phyloP scores from a whole-genome alignment of 2,888 invertebrate genomes.

The Craniophora ligustri region DNA sequence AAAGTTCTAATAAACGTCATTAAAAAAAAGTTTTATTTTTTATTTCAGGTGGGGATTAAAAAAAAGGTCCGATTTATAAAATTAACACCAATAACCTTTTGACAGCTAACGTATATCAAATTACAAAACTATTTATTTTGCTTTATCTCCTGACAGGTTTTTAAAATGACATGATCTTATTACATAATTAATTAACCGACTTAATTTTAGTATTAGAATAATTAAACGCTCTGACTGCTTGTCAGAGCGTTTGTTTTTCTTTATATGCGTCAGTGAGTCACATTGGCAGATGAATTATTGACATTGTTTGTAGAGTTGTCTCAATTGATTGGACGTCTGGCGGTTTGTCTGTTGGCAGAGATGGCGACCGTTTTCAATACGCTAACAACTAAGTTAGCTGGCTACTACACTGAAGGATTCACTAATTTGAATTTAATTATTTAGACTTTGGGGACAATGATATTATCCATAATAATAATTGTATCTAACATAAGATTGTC shows the following conservation, averaged over 20 bases:
- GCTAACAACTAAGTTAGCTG: conserved; percentile 19
- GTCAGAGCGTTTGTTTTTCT: background rate
- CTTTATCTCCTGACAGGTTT: no score
- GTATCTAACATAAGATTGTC: background rate
- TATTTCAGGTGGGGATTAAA: no score
- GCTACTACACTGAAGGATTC: background rate
- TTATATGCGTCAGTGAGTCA: background rate
- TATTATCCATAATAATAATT: background rate
- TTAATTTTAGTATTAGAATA: no score
- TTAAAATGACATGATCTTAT: no score
- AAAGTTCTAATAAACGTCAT: no score
- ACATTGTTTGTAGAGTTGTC: conserved; percentile 16
- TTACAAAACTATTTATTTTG: no score
- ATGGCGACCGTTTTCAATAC: conserved; percentile 21
- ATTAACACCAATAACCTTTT: no score
- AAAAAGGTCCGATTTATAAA: no score
- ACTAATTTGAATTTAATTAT: background rate
- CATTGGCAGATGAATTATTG: conserved; percentile 23
- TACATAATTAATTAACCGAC: no score
- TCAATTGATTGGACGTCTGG: conserved; percentile 22
- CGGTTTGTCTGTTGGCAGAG: conserved; percentile 21
- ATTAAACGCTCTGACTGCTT: no score
- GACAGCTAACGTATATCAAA: no score
- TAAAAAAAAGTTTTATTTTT: no score
- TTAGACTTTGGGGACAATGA: background rate